phyloP scores from a whole-genome alignment of 1,140 invertebrate genomes.

The Drosophila kikkawai region DNA sequence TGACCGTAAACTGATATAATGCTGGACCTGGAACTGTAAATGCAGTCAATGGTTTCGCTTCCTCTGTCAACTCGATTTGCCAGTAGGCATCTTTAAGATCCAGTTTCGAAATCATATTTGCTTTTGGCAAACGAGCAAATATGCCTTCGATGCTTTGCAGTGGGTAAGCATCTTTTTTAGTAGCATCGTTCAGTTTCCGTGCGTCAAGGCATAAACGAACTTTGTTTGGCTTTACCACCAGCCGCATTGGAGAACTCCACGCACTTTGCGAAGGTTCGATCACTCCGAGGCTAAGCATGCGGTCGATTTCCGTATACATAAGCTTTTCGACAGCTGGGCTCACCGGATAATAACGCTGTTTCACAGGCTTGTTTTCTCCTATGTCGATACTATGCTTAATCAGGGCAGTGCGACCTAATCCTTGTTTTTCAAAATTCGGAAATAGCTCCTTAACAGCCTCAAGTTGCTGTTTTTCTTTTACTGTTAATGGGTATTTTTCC shows the following conservation, averaged over 20 bases:
- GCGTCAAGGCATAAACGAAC: conserved; percentile 25
- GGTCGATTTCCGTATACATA: not conserved
- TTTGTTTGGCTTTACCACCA: conserved; percentile 16
- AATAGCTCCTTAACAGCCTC: too few relatives aligned
- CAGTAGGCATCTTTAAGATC: not conserved
- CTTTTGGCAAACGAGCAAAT: not conserved
- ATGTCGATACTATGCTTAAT: too few relatives aligned
- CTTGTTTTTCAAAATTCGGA: too few relatives aligned
- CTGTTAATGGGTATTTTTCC: too few relatives aligned
- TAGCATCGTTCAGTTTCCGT: conserved; percentile 51
- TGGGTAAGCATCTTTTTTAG: not conserved
- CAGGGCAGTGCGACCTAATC: too few relatives aligned
- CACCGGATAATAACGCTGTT: too few relatives aligned
- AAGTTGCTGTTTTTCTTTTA: too few relatives aligned
- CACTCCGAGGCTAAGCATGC: too few relatives aligned
- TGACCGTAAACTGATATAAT: not conserved
- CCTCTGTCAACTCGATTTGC: not conserved
- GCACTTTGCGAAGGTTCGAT: conserved; percentile 10
- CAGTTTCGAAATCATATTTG: not conserved
- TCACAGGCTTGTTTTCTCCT: too few relatives aligned
- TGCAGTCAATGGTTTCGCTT: not conserved
- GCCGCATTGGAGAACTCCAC: conserved; percentile 3
- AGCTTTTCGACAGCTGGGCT: conserved; percentile 3
- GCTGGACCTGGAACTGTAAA: not conserved
- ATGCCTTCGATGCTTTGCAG: conserved; percentile 4